These are phyloP conservation scores for Callionymus lyra DNA, from an alignment of 2,113 vertebrate genomes.

Conservation along the genomic window DNA sequence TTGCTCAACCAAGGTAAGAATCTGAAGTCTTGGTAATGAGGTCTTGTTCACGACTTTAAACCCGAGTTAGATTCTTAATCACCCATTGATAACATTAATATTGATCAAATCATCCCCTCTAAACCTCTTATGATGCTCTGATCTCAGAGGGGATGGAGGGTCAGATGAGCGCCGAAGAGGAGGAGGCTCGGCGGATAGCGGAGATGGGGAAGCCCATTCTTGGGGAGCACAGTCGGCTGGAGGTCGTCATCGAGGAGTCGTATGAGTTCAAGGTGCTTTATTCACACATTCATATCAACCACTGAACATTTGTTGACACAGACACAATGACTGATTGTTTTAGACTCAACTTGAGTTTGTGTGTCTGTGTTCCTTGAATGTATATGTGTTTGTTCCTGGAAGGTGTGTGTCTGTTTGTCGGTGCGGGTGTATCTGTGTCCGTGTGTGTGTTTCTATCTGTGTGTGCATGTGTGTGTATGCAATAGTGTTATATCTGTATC, in stretches of 20 bases:
- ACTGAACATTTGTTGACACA: neutral
- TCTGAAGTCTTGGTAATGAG: too few relatives aligned
- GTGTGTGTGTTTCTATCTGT: too few relatives aligned
- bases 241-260: conserved; percentile 90
- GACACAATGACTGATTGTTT: too few relatives aligned
- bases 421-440: neutral
- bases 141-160: conserved; percentile 69
- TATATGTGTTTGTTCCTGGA: too few relatives aligned
- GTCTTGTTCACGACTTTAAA: too few relatives aligned
- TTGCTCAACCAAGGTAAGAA: conserved; percentile 81
- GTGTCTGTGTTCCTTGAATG: neutral
- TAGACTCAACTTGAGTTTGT: neutral
- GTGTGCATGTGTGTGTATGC: too few relatives aligned
- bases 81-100: too few relatives aligned
- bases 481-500: too few relatives aligned
- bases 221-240: conserved; percentile 82
- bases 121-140: neutral
- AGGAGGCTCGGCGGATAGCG: conserved; percentile 82
- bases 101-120: too few relatives aligned
- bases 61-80: too few relatives aligned
- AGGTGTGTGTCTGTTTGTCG: neutral
- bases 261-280: conserved; percentile 85
- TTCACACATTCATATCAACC: neutral
- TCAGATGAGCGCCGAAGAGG: conserved; percentile 75
- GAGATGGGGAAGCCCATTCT: conserved; percentile 92